A percentile compares a stretch with the other conserved stretches of the same genome.
Conservation (phyloP, 2,113 vertebrate genomes). For the Megaleporinus macrocephalus region DNA sequence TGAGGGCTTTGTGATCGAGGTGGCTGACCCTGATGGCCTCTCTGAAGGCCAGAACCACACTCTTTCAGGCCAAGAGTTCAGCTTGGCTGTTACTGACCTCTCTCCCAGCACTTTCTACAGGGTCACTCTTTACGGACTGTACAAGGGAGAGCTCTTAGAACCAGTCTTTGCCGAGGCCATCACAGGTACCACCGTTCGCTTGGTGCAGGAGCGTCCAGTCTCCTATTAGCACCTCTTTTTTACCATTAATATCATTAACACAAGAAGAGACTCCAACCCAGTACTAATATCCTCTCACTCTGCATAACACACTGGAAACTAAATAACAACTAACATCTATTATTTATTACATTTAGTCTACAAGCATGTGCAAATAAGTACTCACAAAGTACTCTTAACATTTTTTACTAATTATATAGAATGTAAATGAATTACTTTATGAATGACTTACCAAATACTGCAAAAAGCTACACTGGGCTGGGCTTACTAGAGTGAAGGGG, state of each 20-base stretch:
- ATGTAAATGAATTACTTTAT: no score
- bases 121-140: conserved; percentile 80
- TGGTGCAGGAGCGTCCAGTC: conserved; percentile 39
- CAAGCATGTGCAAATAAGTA: not conserved
- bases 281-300: conserved; percentile 19
- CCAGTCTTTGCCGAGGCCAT: conserved; percentile 82
- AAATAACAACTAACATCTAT: conserved; percentile 18
- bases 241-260: conserved; percentile 26
- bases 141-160: conserved; percentile 76
- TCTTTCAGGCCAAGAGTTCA: conserved; percentile 74
- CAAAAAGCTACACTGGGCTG: no score
- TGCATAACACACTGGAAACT: not conserved
- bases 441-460: no score
- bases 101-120: conserved; percentile 83
- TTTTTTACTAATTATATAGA: no score
- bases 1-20: conserved; percentile 87
- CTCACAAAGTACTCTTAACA: not conserved
- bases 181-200: conserved; percentile 76
- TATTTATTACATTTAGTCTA: not conserved
- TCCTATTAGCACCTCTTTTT: conserved; percentile 46
- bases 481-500: no score
- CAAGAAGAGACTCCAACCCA: not conserved
- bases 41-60: conserved; percentile 78
- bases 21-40: conserved; percentile 77
- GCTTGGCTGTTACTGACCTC: conserved; percentile 79